Evolutionary conservation across 1,140 invertebrate genomes (phyloP).

Genomic region (Cotesia chilonis): DNA sequence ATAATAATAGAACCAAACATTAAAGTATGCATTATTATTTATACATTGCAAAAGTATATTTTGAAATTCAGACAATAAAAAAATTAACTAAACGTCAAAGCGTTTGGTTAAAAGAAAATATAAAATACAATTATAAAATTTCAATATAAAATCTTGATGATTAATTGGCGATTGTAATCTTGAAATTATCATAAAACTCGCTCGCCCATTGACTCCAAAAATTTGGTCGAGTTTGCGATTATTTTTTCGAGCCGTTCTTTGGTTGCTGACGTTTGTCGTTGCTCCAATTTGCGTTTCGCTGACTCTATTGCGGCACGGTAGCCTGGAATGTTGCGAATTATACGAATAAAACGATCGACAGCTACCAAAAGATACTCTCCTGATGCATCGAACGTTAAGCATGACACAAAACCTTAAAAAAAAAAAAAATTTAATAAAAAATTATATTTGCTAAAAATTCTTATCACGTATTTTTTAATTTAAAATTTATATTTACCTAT

Average conservation of each 20-base stretch:
- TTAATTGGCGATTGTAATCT: conserved; percentile 24
- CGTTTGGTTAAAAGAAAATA: background rate
- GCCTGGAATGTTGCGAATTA: conserved; percentile 85
- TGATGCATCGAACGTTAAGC: conserved; percentile 76
- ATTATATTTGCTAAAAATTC: conserved; percentile 19
- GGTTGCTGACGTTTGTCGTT: conserved; percentile 73
- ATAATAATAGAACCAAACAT: no score
- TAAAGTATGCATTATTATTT: background rate
- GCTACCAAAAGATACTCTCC: conserved; percentile 79
- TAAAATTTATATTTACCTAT: conserved; percentile 58
- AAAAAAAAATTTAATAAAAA: conserved; percentile 39
- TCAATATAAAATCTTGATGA: background rate
- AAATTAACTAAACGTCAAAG: no score
- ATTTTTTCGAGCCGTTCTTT: conserved; percentile 78
- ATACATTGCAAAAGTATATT: conserved; percentile 12
- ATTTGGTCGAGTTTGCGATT: conserved; percentile 72
- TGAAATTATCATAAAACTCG: conserved; percentile 43
- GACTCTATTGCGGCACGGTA: conserved; percentile 74
- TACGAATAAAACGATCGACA: conserved; percentile 79
- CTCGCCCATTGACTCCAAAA: conserved; percentile 65
- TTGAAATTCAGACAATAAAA: background rate
- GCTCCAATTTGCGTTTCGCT: conserved; percentile 72
- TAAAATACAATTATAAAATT: background rate
- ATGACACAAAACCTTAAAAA: conserved; percentile 73
- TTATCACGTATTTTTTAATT: background rate